Evolutionary conservation across 1,140 invertebrate genomes (phyloP), one percentile per base, ranked within the genome.

Genomic region (Dufourea novaeangliae): DNA sequence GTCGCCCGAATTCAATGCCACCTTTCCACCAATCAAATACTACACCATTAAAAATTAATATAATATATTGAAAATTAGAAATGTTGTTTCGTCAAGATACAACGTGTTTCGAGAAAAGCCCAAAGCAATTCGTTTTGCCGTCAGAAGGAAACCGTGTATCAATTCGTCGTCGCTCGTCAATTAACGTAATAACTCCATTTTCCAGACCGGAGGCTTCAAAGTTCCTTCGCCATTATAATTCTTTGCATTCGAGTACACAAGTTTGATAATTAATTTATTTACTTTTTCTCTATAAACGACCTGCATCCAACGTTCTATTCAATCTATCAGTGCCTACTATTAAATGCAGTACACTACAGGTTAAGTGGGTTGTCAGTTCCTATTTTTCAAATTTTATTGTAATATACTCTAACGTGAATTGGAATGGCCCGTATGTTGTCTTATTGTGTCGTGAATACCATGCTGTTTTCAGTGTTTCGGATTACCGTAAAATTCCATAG

Each of bases 181-280:
- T 61, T 61, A 71, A 61, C 44, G 25, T 20, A 22, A 20, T 29
- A 68, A 68, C 44, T 75, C 44, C 11, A 25, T 29, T 5, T 6
- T 20, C n/a, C 20, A 66, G 34, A 32, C 50, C 29, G 25, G 10
- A 25, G 29, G 63, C 52, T 39, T 46, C 22, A 2, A 14, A 32
- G 39, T 57, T 27, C 34, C 22, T 27, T 27, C 20, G 7, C 27
- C 25, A 20, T 41, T 34, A 32, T 32, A 20, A 67, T 44, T 67
- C 34, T n/a, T 2, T 34, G n/a, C 6, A 14, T 11, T 32, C 6
- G 5, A 14, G 54, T n/a, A 29, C 3, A 10, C 52, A 22, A 5
- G 11, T 1, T 5, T 1, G 6, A 2, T n/a, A 37, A 52, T 73
- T 73, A 64, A 54, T 37, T 75, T 59, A 37, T 75, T 68, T 34